Percentiles rank a stretch among this genome's conserved stretches.
phyloP scores from a whole-genome alignment of 1,140 invertebrate species.

The Drosophila sp. region DNA sequence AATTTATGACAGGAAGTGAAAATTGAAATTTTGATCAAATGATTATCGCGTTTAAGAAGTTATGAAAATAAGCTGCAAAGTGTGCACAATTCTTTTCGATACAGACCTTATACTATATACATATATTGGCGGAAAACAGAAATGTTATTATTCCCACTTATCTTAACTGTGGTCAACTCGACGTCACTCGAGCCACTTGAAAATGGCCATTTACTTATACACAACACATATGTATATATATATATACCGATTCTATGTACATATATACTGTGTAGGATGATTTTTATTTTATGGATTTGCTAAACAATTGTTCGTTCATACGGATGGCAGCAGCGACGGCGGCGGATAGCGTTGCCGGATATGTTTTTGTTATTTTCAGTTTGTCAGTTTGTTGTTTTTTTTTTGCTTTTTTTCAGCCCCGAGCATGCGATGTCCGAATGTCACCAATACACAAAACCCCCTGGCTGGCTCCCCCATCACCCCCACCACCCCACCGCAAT shows the following conservation, averaged over 20 bases:
- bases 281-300: constrained; percentile 8
- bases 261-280: not conserved
- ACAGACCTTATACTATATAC: not conserved
- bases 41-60: no score
- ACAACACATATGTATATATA: not conserved
- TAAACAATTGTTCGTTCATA: not conserved
- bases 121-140: not conserved
- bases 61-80: not conserved
- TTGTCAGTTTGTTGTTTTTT: constrained; percentile 1
- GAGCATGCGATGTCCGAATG: constrained; percentile 17
- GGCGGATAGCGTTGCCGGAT: constrained; percentile 2
- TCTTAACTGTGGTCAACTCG: constrained; percentile 4
- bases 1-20: no score
- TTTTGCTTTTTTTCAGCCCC: not conserved
- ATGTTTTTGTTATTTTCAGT: constrained; percentile 6
- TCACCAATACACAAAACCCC: not conserved
- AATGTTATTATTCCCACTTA: not conserved
- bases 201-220: not conserved
- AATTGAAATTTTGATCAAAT: no score
- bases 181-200: constrained; percentile 8
- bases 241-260: constrained; percentile 12
- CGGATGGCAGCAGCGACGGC: not conserved
- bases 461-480: not conserved
- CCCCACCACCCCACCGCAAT: not conserved
- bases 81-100: not conserved